These are phyloP conservation scores for Ophioninae sp. DNA, from an alignment of 2,888 invertebrate species.

Conservation along the genomic window DNA sequence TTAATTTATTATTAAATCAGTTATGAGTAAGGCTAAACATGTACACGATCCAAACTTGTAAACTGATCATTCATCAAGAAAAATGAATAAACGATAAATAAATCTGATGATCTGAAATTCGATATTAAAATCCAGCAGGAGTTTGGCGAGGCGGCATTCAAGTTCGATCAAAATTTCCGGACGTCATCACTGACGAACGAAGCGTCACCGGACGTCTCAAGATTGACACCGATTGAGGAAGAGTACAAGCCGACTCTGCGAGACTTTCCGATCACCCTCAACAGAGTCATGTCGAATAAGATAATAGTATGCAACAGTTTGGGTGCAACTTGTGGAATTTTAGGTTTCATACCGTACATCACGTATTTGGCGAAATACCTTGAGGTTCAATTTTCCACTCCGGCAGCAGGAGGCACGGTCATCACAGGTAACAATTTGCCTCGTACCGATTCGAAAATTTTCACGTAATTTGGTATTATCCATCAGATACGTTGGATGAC, in stretches of 20 bases:
- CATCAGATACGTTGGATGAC: constrained; percentile 11
- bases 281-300: constrained; percentile 85
- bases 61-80: neutral
- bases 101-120: neutral
- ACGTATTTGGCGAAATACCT: constrained; percentile 89
- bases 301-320: constrained; percentile 86
- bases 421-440: constrained; percentile 83
- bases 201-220: constrained; percentile 56
- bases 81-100: neutral
- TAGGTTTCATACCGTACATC: constrained; percentile 85
- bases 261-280: constrained; percentile 84
- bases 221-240: constrained; percentile 56
- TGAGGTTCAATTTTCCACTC: constrained; percentile 87
- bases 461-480: neutral
- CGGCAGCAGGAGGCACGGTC: constrained; percentile 85
- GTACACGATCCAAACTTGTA: neutral
- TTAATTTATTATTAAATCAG: too few relatives aligned
- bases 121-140: constrained; percentile 57
- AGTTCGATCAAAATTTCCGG: constrained; percentile 64
- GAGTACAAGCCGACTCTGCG: constrained; percentile 73
- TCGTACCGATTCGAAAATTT: neutral
- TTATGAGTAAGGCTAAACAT: too few relatives aligned
- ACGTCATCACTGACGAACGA: constrained; percentile 57
- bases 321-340: constrained; percentile 85
- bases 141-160: constrained; percentile 71